A percentile compares a stretch with the other conserved stretches of the same genome.
Conservation (phyloP, 2,113 vertebrate genomes). For the Daboia siamensis region DNA sequence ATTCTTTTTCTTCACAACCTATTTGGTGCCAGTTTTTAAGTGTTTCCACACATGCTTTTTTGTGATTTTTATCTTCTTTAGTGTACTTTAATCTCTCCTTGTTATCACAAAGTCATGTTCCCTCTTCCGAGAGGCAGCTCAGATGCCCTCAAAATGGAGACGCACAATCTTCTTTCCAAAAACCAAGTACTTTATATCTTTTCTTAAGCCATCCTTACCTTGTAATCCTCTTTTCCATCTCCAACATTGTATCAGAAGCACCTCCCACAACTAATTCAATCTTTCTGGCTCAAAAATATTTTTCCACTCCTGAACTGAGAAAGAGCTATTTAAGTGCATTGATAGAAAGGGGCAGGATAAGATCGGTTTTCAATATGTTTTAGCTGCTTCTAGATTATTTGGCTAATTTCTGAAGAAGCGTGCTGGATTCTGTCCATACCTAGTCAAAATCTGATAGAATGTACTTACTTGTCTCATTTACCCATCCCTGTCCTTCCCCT, state of each 20-base stretch:
- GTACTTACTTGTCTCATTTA: background rate
- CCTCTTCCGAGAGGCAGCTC: slow-evolving; percentile 12
- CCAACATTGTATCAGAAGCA: background rate
- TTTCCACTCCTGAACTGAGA: background rate
- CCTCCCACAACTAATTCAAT: background rate
- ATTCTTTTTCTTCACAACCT: background rate
- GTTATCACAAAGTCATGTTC: background rate
- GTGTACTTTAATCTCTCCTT: background rate
- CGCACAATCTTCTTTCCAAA: background rate
- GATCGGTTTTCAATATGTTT: background rate
- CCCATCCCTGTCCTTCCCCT: background rate
- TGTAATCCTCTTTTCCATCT: background rate
- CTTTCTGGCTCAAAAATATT: background rate
- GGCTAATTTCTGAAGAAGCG: background rate
- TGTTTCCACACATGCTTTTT: slow-evolving; percentile 1
- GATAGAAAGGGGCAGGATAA: background rate
- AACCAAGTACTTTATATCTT: background rate
- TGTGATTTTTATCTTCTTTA: slow-evolving; percentile 1
- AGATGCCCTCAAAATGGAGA: background rate
- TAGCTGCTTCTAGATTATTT: background rate
- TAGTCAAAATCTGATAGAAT: background rate
- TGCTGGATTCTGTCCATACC: background rate
- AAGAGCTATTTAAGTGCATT: background rate
- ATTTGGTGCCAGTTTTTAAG: background rate
- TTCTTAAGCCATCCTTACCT: background rate